A percentile compares a stretch with the other conserved stretches of the same genome.
phyloP scores from a whole-genome alignment of 2,888 invertebrate species.

The Synergus laeviventris region DNA sequence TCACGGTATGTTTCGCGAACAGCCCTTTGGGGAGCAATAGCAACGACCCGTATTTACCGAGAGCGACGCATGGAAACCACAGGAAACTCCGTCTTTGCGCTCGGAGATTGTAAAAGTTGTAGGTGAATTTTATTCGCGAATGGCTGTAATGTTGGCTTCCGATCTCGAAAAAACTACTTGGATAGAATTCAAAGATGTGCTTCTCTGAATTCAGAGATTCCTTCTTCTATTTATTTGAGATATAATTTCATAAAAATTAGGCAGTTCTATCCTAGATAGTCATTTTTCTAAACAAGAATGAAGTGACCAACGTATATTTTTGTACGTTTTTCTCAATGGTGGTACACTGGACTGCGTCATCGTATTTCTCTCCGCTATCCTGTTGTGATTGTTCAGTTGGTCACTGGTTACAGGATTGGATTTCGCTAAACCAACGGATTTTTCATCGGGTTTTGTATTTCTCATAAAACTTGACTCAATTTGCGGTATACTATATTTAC shows the following conservation, averaged over 20 bases:
- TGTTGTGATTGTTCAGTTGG: neutral
- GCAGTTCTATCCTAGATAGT: neutral
- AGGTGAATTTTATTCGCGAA: slow-evolving; percentile 21
- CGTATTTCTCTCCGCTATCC: neutral
- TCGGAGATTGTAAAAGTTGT: slow-evolving; percentile 37
- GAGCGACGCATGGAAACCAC: slow-evolving; percentile 26
- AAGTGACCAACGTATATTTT: neutral
- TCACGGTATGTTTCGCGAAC: slow-evolving; percentile 23
- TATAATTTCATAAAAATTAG: too few relatives aligned
- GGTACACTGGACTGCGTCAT: neutral
- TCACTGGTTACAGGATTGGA: neutral
- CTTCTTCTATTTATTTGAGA: neutral
- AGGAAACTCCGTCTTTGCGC: slow-evolving; percentile 11
- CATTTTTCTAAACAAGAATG: neutral
- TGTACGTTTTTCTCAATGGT: neutral
- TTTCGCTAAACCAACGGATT: neutral
- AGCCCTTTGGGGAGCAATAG: slow-evolving; percentile 36
- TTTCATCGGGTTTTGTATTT: neutral
- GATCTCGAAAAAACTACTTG: neutral
- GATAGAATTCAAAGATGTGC: slow-evolving; percentile 2
- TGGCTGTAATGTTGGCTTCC: neutral
- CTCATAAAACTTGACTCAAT: neutral
- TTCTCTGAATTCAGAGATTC: neutral
- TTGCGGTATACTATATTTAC: neutral
- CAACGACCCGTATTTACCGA: slow-evolving; percentile 31